Conservation (phyloP, 2,113 vertebrate genomes). For the Tor tambroides region DNA sequence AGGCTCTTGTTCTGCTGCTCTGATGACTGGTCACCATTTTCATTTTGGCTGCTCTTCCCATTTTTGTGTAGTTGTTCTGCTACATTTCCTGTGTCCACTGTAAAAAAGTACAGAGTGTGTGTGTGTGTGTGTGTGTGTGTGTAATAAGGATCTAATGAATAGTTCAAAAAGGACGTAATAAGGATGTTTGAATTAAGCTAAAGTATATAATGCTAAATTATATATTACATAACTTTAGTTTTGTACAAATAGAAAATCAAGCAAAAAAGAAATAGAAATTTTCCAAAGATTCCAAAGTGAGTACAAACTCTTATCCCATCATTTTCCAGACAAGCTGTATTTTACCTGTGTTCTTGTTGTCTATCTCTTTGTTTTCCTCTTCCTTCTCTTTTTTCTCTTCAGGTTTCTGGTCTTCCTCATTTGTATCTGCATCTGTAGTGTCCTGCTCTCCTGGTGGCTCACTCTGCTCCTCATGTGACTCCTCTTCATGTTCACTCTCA, state of each 20-base stretch:
- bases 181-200: too few relatives aligned
- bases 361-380: neutral
- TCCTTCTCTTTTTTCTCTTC: neutral
- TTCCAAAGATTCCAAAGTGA: too few relatives aligned
- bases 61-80: too few relatives aligned
- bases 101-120: neutral
- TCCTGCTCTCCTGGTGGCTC: neutral
- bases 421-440: neutral
- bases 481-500: neutral
- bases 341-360: neutral
- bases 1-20: neutral
- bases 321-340: neutral
- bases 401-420: neutral
- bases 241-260: too few relatives aligned
- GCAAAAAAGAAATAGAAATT: too few relatives aligned
- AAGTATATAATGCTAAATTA: too few relatives aligned
- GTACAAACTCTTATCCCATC: too few relatives aligned
- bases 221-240: too few relatives aligned
- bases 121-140: neutral
- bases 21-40: neutral
- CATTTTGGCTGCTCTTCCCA: neutral
- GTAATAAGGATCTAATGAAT: too few relatives aligned
- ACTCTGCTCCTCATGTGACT: neutral
- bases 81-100: neutral
- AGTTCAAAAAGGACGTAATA: too few relatives aligned